These are phyloP conservation scores for Gymnosoma rotundatum DNA, from an alignment of 2,888 invertebrate genomes.

Conservation along the genomic window DNA sequence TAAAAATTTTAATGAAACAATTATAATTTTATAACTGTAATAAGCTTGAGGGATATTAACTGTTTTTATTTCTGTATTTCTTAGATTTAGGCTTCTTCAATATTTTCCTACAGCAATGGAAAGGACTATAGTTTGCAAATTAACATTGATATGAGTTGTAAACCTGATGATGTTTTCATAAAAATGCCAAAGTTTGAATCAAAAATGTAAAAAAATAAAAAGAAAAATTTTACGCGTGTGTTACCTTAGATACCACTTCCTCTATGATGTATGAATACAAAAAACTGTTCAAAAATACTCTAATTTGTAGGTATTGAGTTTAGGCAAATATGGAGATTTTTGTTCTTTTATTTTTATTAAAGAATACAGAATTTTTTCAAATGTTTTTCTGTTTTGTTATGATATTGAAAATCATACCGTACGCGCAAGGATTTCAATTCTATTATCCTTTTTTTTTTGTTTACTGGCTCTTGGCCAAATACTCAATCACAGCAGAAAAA, in stretches of 20 bases:
- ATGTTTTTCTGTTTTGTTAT: slow-evolving; percentile 54
- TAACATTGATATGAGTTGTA: not conserved
- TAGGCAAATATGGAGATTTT: slow-evolving; percentile 21
- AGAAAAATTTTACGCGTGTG: slow-evolving; percentile 39
- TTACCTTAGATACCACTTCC: slow-evolving; percentile 62
- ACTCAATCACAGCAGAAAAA: not conserved
- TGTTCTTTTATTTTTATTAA: slow-evolving; percentile 12
- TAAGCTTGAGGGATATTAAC: too few relatives aligned
- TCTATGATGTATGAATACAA: slow-evolving; percentile 22
- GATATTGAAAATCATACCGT: slow-evolving; percentile 64
- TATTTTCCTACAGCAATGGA: too few relatives aligned
- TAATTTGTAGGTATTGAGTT: not conserved
- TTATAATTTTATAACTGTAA: too few relatives aligned
- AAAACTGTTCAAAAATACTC: not conserved
- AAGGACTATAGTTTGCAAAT: too few relatives aligned
- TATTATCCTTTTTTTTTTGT: slow-evolving; percentile 58
- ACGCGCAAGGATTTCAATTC: slow-evolving; percentile 47
- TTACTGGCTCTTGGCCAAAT: slow-evolving; percentile 64
- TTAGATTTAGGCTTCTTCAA: too few relatives aligned
- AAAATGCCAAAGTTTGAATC: not conserved
- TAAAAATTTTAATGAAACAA: too few relatives aligned
- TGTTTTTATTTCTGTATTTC: too few relatives aligned
- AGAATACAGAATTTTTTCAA: slow-evolving; percentile 18
- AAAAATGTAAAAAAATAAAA: not conserved
- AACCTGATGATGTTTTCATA: not conserved